Evolutionary conservation across 2,113 vertebrate genomes (phyloP).

Genomic region (Rhinolophus sinicus): DNA sequence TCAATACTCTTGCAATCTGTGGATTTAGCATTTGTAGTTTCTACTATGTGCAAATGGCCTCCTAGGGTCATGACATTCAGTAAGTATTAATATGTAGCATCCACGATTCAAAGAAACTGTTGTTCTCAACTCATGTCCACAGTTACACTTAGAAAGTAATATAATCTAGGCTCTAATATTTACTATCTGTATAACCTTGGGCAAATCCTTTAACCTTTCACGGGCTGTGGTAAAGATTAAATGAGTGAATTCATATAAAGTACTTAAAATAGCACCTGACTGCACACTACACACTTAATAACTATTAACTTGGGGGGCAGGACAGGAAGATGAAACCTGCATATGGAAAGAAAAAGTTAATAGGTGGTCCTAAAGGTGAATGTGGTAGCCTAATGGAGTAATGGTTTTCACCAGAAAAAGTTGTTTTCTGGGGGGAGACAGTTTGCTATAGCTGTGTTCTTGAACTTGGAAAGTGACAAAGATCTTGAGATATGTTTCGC

Average conservation of each 20-base stretch:
- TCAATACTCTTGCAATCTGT: background rate
- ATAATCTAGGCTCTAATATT: background rate
- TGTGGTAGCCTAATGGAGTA: background rate
- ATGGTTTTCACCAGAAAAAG: background rate
- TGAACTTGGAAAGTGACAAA: conserved; percentile 11
- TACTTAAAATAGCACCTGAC: background rate
- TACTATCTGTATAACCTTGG: background rate
- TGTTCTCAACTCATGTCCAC: background rate
- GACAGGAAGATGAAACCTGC: background rate
- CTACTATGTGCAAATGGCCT: background rate
- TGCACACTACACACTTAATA: background rate
- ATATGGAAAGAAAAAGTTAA: background rate
- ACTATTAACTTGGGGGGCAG: background rate
- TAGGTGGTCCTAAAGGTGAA: background rate
- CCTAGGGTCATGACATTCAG: background rate
- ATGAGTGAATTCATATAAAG: background rate
- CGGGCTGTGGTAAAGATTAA: background rate
- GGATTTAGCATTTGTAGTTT: conserved; percentile 16
- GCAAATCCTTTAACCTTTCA: background rate
- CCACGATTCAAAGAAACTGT: background rate
- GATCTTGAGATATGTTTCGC: background rate
- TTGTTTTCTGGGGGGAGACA: background rate
- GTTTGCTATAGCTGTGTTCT: background rate
- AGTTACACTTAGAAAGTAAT: conserved; percentile 23
- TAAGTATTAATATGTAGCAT: background rate